Conservation (phyloP, 2,888 invertebrate species). For the Syritta pipiens region DNA sequence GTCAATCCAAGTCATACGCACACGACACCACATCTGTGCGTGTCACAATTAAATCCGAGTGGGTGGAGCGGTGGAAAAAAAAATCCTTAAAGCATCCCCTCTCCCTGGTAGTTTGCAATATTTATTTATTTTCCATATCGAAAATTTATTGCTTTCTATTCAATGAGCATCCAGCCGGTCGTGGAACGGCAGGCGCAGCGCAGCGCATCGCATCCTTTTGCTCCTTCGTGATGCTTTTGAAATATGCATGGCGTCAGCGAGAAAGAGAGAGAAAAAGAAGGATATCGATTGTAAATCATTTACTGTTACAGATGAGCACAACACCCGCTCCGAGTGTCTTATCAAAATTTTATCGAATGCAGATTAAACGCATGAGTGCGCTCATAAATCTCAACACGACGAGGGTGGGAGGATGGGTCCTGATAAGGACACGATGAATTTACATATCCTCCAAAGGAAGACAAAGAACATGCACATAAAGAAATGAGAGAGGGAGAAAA, state of each 20-base stretch:
- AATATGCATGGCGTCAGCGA: slow-evolving; percentile 55
- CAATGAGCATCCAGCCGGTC: slow-evolving; percentile 49
- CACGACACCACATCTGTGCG: background rate
- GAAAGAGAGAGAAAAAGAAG: slow-evolving; percentile 17
- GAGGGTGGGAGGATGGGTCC: background rate
- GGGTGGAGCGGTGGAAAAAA: too few species aligned
- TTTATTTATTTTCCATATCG: slow-evolving; percentile 54
- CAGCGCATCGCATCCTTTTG: background rate
- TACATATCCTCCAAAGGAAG: too few species aligned
- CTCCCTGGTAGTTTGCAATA: slow-evolving; percentile 12
- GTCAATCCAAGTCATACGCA: background rate
- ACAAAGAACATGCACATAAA: too few species aligned
- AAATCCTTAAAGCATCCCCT: too few species aligned
- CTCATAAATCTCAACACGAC: slow-evolving; percentile 42
- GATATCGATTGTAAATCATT: slow-evolving; percentile 67
- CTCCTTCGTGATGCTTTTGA: slow-evolving; percentile 48
- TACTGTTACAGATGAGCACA: slow-evolving; percentile 50
- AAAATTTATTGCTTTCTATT: slow-evolving; percentile 64
- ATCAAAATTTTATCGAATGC: slow-evolving; percentile 65
- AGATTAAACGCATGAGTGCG: slow-evolving; percentile 59
- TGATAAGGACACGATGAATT: too few species aligned
- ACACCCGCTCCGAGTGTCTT: slow-evolving; percentile 41
- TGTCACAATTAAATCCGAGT: too few species aligned
- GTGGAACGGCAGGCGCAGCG: background rate
- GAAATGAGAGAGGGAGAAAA: too few species aligned